A percentile compares a stretch with the other conserved stretches of the same genome.
Conservation (phyloP, 2,797 vertebrate genomes). For the Todus mexicanus region DNA sequence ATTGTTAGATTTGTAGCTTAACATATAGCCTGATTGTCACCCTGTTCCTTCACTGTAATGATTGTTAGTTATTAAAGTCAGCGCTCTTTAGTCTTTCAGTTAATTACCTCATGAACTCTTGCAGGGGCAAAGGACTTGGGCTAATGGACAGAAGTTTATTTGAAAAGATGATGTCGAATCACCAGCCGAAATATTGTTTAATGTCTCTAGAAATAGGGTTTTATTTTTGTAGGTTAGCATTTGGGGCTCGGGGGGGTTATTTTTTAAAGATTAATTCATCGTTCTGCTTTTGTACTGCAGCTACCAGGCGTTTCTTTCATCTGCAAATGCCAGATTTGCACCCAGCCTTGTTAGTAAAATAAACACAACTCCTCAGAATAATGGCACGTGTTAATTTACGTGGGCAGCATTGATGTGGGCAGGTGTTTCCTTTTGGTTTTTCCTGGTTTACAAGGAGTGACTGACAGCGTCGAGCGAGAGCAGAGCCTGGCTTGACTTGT, state of each 20-base stretch:
- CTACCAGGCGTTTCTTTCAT: neutral
- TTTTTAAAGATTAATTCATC: slow-evolving; percentile 30
- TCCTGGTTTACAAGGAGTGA: neutral
- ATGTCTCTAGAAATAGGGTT: slow-evolving; percentile 2
- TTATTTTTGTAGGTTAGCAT: slow-evolving; percentile 32
- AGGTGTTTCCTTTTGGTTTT: slow-evolving; percentile 17
- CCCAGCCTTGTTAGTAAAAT: slow-evolving; percentile 29
- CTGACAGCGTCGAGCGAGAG: neutral
- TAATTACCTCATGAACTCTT: neutral
- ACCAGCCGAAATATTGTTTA: slow-evolving; percentile 29
- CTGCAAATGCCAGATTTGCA: slow-evolving; percentile 5
- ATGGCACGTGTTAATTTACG: neutral
- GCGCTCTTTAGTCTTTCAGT: neutral
- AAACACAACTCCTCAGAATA: neutral
- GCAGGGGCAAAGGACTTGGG: neutral
- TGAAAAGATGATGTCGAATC: neutral
- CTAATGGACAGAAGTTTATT: slow-evolving; percentile 13
- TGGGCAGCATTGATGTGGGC: slow-evolving; percentile 5
- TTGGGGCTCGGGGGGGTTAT: neutral
- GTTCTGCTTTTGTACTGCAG: slow-evolving; percentile 29
- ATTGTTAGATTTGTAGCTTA: neutral
- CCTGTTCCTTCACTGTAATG: neutral
- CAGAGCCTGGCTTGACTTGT: neutral
- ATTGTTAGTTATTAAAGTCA: neutral
- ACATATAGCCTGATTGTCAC: neutral